phyloP scores from a whole-genome alignment of 2,797 vertebrate genomes.

The Chaetophractus vellerosus region DNA sequence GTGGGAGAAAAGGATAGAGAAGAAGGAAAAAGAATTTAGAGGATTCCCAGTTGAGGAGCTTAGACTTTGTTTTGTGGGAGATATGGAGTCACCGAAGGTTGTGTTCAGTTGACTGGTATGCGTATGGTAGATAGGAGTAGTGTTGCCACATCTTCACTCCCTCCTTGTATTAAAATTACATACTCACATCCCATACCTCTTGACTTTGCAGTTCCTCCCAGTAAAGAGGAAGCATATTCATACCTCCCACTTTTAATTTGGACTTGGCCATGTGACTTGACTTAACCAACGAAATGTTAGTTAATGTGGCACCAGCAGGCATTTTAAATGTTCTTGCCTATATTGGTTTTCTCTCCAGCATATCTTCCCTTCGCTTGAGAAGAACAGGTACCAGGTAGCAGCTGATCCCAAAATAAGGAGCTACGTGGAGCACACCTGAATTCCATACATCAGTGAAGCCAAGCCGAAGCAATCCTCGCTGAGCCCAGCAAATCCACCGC shows the following conservation, averaged over 20 bases:
- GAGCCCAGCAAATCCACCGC: background rate
- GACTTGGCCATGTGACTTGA: background rate
- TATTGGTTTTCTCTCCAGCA: background rate
- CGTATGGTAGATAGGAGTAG: background rate
- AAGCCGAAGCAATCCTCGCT: background rate
- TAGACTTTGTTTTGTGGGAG: background rate
- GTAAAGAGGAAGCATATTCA: background rate
- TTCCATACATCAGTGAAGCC: background rate
- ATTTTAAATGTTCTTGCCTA: too few species aligned
- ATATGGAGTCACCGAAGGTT: background rate
- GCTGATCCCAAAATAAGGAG: background rate
- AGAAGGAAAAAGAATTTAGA: background rate
- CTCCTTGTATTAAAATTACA: background rate
- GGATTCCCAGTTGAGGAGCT: background rate
- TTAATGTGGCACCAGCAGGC: background rate
- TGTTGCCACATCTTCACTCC: background rate
- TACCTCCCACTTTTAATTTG: background rate
- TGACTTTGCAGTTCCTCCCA: background rate
- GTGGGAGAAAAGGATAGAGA: background rate
- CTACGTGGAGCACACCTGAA: background rate
- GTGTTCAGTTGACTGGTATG: background rate
- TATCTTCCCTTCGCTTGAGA: background rate
- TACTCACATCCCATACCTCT: background rate
- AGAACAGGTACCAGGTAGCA: background rate
- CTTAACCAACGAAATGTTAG: background rate